Base-by-base conservation (phyloP, 2,797 vertebrate genomes). In the Sebastes dallii region DNA sequence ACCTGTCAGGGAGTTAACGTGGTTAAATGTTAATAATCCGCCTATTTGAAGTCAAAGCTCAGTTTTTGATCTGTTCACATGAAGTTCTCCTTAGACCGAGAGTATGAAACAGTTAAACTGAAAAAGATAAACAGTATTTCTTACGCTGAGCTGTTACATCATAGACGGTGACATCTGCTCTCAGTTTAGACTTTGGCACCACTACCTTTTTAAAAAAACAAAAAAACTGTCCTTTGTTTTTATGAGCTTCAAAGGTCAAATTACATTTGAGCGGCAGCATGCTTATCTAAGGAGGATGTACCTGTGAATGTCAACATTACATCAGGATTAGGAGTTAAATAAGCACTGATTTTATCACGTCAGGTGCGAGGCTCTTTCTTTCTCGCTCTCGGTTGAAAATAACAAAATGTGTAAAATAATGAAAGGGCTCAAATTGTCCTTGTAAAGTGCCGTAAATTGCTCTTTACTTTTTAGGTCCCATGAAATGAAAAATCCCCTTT, bases 201-300 rank as follows among this genome's bases (percentile, higher is more conserved):
- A 1, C n/a, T 61, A 52, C 67, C 42, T 29, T 62, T 79, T 25
- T 1, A 13, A 34, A 52, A 50, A 18, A 6, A 22, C 11, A 16
- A 3, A 22, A 18, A 3, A 75, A 66, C 46, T 52, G n/a, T 65
- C 46, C 30, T 75, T n/a, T 75, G 46, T 85, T 78, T 39, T 83
- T 83, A 29, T 72, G 50, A 73, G 81, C 72, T 77, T 90, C 81
- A 92, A 85, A 92, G 85, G 80, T 91, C 78, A 86, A 80, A 80
- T 84, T 52, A 68, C 67, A 62, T 75, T 77, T 73, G 52, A 74
- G 66, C 16, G 1, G 20, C 30, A 36, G 29, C 36, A 2, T 13
- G 54, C 30, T 84, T 86, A 80, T 76, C 76, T 77, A 66, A 83
- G 2, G 60, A 84, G 75, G 73, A 83, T 80, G 42, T 67, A 62